Base-by-base conservation (phyloP, 2,113 vertebrate species). In the Trematomus loennbergii region DNA sequence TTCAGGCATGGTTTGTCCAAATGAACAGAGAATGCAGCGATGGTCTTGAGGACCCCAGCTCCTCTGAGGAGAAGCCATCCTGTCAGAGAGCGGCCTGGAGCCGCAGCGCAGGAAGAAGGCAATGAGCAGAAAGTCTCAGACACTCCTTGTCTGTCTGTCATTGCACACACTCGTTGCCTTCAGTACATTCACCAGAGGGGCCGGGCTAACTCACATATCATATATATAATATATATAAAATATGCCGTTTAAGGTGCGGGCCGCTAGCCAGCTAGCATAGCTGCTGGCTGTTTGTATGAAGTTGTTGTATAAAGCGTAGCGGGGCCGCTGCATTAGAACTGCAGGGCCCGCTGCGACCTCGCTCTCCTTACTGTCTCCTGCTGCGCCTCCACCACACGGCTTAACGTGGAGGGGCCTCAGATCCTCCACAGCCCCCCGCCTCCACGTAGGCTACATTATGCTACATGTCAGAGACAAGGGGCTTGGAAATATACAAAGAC, bases 151-250 rank as follows among this genome's bases (percentile, higher is more conserved):
- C 88, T 69, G 79, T 89, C 79, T 82, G 63, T 81, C 89, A 80
- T 13, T 75, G 86, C 83, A 70, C 72, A 57, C 62, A 59, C 84
- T 83, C 82, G 7, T 82, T 83, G 87, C 85, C 80, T 81, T 84
- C 73, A 46, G 61, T 84, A 81, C 89, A 78, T 86, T 88, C 87
- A 87, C 89, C 71, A 12, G 88, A 94, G 93, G 94, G 93, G 93
- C 94, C 92, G 92, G 95, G 94, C 93, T 95, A 95, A 95, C 94
- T 95, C 95, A 95, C 94, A 95, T 95, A 95, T 94, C 94, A 95
- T 95, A 95, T 95, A 95, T 95, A 95, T 93, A 95, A 95, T 95
- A 95, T 95, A 95, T 94, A 95, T 95, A 95, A 95, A 95, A 95
- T 95, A 95, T 95, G 94, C 93, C 93, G 70, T 94, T 90, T 86